phyloP scores from a whole-genome alignment of 1,140 invertebrate species.

The Euborellia annulipes region DNA sequence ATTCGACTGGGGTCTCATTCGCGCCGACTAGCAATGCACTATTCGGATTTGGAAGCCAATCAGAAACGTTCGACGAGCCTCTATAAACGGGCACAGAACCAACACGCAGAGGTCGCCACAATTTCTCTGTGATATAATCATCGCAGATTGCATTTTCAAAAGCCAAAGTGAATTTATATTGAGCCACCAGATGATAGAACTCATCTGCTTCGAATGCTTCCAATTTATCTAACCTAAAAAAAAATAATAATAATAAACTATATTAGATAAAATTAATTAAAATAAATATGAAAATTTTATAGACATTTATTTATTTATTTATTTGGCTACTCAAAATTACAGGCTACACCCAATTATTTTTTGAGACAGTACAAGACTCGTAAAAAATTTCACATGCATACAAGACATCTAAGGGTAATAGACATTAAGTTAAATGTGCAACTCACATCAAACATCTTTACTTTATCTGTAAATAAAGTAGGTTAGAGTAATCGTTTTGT shows the following conservation, averaged over 20 bases:
- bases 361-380: too few relatives aligned
- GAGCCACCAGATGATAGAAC: conserved; percentile 45
- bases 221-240: not conserved
- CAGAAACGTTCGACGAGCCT: conserved; percentile 51
- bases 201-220: conserved; percentile 35
- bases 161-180: conserved; percentile 71
- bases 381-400: too few relatives aligned
- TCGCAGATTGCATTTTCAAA: conserved; percentile 76
- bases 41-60: conserved; percentile 45
- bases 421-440: too few relatives aligned
- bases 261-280: too few relatives aligned
- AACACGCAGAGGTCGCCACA: conserved; percentile 65
- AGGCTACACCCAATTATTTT: too few relatives aligned
- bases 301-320: too few relatives aligned
- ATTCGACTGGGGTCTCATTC: conserved; percentile 33
- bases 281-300: too few relatives aligned
- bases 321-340: too few relatives aligned
- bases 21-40: conserved; percentile 43
- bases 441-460: too few relatives aligned
- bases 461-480: too few relatives aligned
- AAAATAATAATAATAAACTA: conserved; percentile 1
- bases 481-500: too few relatives aligned
- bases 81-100: conserved; percentile 68
- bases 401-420: too few relatives aligned
- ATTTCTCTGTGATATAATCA: conserved; percentile 82